Evolutionary conservation across 2,113 vertebrate genomes (phyloP).

Genomic region (Ciconia maguari): DNA sequence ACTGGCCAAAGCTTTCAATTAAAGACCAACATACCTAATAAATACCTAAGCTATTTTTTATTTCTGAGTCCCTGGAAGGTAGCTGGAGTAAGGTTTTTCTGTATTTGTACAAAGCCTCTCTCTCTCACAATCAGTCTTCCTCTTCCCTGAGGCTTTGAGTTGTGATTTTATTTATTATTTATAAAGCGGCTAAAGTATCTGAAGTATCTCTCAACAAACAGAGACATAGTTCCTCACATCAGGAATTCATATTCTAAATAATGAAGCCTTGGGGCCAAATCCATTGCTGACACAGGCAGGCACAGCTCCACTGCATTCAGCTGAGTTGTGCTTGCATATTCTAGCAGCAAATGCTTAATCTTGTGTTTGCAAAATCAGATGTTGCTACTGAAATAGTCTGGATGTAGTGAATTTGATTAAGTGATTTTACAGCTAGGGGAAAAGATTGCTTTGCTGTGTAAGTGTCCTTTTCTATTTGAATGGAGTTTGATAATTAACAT

Average conservation of each 20-base stretch:
- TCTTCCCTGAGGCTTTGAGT: background rate
- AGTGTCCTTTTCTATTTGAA: background rate
- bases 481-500: background rate
- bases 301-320: background rate
- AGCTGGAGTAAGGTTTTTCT: background rate
- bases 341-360: background rate
- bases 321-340: background rate
- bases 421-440: background rate
- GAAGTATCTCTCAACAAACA: background rate
- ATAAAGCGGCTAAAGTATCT: background rate
- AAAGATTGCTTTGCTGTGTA: background rate
- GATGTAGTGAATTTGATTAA: background rate
- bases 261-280: background rate
- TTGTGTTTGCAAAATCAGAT: background rate
- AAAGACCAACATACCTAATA: background rate
- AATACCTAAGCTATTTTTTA: background rate
- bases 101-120: background rate
- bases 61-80: background rate
- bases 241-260: background rate
- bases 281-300: background rate
- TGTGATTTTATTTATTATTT: background rate
- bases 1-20: background rate
- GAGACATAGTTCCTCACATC: background rate
- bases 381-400: background rate
- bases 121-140: background rate